Evolutionary conservation across 2,888 invertebrate species (phyloP).

Genomic region (Epinotia demarniana): DNA sequence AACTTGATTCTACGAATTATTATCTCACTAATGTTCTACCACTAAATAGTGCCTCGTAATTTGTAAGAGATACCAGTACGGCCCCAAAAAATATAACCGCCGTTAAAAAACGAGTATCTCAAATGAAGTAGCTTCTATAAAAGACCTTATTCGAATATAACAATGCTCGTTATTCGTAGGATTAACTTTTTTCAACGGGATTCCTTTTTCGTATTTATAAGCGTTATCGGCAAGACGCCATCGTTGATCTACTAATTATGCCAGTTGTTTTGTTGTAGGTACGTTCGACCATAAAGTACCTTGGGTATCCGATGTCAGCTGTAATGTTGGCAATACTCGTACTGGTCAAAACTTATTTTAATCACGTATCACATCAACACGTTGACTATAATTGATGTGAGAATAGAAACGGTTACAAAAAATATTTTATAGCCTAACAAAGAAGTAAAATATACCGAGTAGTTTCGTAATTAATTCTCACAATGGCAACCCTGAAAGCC

Average conservation of each 20-base stretch:
- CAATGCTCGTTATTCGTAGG: constrained; percentile 57
- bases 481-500: constrained; percentile 60
- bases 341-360: constrained; percentile 14
- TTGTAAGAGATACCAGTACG: constrained; percentile 65
- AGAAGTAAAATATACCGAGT: constrained; percentile 62
- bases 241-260: constrained; percentile 65
- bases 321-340: constrained; percentile 47
- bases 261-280: constrained; percentile 52
- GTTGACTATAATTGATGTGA: constrained; percentile 19
- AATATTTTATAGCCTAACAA: constrained; percentile 60
- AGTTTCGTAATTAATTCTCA: constrained; percentile 72
- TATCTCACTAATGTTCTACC: constrained; percentile 71
- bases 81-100: constrained; percentile 53
- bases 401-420: constrained; percentile 34
- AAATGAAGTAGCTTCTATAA: constrained; percentile 52
- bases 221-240: constrained; percentile 60
- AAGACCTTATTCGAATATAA: constrained; percentile 54
- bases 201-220: constrained; percentile 63
- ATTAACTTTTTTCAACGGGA: constrained; percentile 56
- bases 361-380: constrained; percentile 24
- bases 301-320: constrained; percentile 51
- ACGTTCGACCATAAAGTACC: constrained; percentile 57
- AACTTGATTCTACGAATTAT: constrained; percentile 75
- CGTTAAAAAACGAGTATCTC: constrained; percentile 45
- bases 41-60: constrained; percentile 69